Evolutionary conservation across 2,113 vertebrate species (phyloP).

Genomic region (Pipa parva): DNA sequence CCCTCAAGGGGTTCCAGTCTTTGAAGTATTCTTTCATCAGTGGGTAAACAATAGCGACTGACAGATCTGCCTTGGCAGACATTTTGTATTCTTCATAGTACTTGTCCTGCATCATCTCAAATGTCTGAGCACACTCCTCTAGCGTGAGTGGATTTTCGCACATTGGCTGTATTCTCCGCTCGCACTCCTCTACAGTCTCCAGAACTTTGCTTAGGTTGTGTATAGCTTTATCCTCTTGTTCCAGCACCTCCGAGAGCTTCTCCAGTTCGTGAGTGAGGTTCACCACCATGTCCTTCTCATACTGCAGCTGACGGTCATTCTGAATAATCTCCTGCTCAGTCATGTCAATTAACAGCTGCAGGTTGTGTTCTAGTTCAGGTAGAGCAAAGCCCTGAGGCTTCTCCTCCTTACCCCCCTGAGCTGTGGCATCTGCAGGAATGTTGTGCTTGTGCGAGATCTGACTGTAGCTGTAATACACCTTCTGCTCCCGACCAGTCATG

Average conservation of each 20-base stretch:
- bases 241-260: conserved; percentile 71
- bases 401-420: conserved; percentile 66
- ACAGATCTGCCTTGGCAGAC: conserved; percentile 82
- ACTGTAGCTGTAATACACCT: conserved; percentile 96
- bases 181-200: conserved; percentile 83
- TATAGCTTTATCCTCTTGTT: conserved; percentile 70
- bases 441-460: conserved; percentile 96
- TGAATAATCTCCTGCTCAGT: conserved; percentile 97
- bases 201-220: conserved; percentile 82
- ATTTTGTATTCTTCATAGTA: conserved; percentile 91
- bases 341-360: conserved; percentile 92
- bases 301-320: conserved; percentile 88
- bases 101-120: conserved; percentile 85
- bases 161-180: conserved; percentile 64
- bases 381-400: conserved; percentile 78
- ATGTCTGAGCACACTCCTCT: conserved; percentile 80
- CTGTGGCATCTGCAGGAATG: conserved; percentile 77
- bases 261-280: conserved; percentile 83
- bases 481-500: conserved; percentile 94
- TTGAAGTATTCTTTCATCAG: conserved; percentile 85
- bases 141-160: conserved; percentile 64
- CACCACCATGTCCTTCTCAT: conserved; percentile 88
- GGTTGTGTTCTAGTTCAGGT: conserved; percentile 93
- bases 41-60: conserved; percentile 86
- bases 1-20: conserved; percentile 90